phyloP scores from a whole-genome alignment of 2,113 vertebrate species.

The Damaliscus lunatus region DNA sequence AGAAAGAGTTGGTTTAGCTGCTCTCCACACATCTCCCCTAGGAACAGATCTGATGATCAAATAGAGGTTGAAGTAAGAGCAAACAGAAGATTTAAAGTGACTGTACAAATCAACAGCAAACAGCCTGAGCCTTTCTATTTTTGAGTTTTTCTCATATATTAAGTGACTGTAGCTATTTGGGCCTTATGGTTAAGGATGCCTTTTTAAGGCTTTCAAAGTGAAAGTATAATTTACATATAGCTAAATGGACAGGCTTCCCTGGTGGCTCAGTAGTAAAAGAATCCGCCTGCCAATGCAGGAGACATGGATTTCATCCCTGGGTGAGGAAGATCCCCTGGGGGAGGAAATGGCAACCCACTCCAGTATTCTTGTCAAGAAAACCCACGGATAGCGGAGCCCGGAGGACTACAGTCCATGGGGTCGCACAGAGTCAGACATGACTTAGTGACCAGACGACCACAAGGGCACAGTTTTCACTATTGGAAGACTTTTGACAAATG shows the following conservation, averaged over 20 bases:
- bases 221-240: not conserved
- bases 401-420: not conserved
- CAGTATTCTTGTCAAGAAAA: not conserved
- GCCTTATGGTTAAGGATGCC: not conserved
- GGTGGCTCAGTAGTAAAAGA: not conserved
- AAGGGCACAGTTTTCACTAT: not conserved
- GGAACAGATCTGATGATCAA: constrained; percentile 24
- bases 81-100: constrained; percentile 8
- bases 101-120: constrained; percentile 9
- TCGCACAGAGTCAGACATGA: not conserved
- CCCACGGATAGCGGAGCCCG: not conserved
- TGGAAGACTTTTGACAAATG: not conserved
- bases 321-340: not conserved
- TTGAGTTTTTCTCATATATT: not conserved
- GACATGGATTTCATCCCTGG: not conserved
- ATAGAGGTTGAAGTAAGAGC: constrained; percentile 23
- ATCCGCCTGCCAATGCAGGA: rapidly evolving
- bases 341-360: not conserved
- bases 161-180: not conserved
- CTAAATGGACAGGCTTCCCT: not conserved
- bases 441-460: not conserved
- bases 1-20: not conserved
- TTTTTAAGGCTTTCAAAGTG: not conserved
- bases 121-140: not conserved
- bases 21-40: not conserved